Base-by-base conservation (phyloP, 1,140 invertebrate genomes). In the Heliothis virescens region DNA sequence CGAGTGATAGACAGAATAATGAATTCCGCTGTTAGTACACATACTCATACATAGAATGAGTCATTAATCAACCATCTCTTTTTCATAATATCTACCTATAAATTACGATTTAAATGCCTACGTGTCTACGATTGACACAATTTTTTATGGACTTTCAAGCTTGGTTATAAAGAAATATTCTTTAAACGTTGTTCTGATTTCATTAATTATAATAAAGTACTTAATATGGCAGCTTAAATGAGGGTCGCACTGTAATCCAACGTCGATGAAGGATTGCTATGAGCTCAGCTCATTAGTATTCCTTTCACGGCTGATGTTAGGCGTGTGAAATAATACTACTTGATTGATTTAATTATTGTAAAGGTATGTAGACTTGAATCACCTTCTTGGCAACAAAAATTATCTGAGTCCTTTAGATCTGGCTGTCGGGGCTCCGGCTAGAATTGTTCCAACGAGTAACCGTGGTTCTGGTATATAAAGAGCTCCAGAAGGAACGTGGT, bases 211-310 rank as follows among this genome's bases (percentile, higher is more conserved):
- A 50, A 69, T 50, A 21, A 13, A 50, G 47, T 15, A 15, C 65
- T 69, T 69, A 21, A 65, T 47, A 65, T 47, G 62, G 62, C 12
- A 34, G 65, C 12, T 69, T 69, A 16, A 47, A 57, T 21, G 34
- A 65, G 10, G 47, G 41, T 21, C 18, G 16, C 1, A 50, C 11
- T 48, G n/a, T 69, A 69, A 69, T 15, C 18, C 18, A 12, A 5
- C 21, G 13, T 29, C 48, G 65, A 50, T 69, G 18, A 48, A 47
- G 41, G 16, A 50, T 67, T 50, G 18, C 63, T 16, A 41, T 21
- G 63, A 50, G 47, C 10, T 69, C 21, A 1, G 16, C n/a, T 65
- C n/a, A 65, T 65, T 65, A 65, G 9, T 65, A 65, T 65, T 65
- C 62, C 62, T 65, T n/a, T 47, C 34, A 16, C 34, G 62, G 41